Conservation (phyloP, 2,113 vertebrate species). For the Mastomys coucha region DNA sequence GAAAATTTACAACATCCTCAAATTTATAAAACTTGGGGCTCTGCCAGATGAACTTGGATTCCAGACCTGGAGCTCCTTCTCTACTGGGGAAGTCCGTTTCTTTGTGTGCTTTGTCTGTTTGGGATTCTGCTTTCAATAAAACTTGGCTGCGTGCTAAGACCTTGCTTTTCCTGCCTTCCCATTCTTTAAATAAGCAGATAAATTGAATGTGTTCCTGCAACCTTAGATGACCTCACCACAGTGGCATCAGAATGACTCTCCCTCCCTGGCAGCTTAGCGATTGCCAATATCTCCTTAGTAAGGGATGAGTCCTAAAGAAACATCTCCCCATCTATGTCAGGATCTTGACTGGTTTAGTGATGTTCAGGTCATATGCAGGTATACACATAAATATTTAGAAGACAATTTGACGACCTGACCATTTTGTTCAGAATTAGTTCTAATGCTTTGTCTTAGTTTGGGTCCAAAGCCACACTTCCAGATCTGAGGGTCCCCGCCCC, state of each 20-base stretch:
- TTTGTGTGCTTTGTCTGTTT: not conserved
- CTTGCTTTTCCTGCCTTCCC: not conserved
- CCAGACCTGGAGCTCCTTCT: not conserved
- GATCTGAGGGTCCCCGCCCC: too few relatives aligned
- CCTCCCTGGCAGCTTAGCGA: not conserved
- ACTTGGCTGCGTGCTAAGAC: not conserved
- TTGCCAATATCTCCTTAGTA: not conserved
- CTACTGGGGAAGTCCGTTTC: not conserved
- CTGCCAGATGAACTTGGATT: not conserved
- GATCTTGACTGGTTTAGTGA: not conserved
- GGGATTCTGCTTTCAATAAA: not conserved
- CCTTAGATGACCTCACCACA: not conserved
- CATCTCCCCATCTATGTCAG: not conserved
- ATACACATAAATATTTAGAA: not conserved
- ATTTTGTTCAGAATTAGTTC: not conserved
- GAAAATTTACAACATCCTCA: not conserved
- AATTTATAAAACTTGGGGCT: not conserved
- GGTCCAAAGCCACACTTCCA: too few relatives aligned
- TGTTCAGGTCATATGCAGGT: not conserved
- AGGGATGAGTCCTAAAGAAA: not conserved
- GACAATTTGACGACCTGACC: not conserved
- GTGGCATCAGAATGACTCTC: not conserved
- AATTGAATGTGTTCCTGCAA: not conserved
- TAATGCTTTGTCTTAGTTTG: too few relatives aligned
- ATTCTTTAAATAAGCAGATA: not conserved